These are phyloP conservation scores for Philotrypesis tridentata DNA, from an alignment of 1,140 invertebrate genomes.

Conservation along the genomic window DNA sequence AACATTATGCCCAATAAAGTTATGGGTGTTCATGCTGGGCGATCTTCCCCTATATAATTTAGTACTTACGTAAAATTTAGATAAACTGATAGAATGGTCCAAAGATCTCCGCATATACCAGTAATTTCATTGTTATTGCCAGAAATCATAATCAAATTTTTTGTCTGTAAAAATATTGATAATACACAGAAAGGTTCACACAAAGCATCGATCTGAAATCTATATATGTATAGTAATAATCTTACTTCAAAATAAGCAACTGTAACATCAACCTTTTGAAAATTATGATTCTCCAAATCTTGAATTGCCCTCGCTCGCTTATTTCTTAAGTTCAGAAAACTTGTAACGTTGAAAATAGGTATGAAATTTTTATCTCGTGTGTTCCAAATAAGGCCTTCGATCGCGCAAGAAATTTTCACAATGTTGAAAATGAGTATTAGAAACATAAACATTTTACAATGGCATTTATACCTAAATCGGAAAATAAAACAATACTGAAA, in stretches of 20 bases:
- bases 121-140: conserved; percentile 51
- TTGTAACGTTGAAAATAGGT: neutral
- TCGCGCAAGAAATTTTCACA: neutral
- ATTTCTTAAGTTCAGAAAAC: neutral
- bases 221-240: no score
- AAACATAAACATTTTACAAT: neutral
- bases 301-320: neutral
- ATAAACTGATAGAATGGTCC: conserved; percentile 51
- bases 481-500: no score
- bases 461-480: no score
- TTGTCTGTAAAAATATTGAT: conserved; percentile 47
- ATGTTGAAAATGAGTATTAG: neutral
- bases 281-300: conserved; percentile 24
- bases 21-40: no score
- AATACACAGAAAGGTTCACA: no score
- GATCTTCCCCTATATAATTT: no score
- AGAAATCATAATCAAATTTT: conserved; percentile 47
- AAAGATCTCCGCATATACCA: conserved; percentile 53
- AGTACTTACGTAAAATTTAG: conserved; percentile 58
- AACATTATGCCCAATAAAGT: no score
- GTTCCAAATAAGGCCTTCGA: conserved; percentile 26
- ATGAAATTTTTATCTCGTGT: neutral
- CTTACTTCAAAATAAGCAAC: conserved; percentile 23
- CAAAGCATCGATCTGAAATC: no score
- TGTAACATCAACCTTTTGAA: neutral